Conservation (phyloP, 2,113 vertebrate species). For the Rissa tridactyla region DNA sequence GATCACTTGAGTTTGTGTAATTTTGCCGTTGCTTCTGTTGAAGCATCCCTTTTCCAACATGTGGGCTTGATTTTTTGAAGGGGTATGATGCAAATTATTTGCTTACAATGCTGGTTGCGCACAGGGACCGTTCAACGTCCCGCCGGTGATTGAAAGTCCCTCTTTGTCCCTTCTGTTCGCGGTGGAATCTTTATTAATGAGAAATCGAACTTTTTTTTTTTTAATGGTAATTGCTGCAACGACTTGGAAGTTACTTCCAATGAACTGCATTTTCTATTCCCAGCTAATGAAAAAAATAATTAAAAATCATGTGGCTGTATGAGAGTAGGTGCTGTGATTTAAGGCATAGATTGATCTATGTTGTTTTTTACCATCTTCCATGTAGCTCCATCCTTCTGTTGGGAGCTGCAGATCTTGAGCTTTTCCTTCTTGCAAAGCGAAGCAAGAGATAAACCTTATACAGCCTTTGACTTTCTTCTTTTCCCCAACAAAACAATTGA, state of each 20-base stretch:
- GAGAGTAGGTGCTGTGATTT: neutral
- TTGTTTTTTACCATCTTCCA: neutral
- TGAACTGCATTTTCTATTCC: neutral
- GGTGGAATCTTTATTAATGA: neutral
- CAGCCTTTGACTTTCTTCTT: neutral
- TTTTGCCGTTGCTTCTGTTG: neutral
- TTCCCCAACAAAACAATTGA: neutral
- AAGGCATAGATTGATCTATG: rapidly evolving
- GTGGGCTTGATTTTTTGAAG: neutral
- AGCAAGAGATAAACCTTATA: neutral
- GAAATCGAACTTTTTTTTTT: neutral
- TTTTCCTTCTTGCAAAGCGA: neutral
- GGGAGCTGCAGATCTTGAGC: neutral
- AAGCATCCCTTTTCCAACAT: neutral
- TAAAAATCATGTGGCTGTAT: neutral
- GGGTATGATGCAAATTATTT: neutral
- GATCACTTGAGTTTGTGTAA: neutral
- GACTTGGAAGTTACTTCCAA: neutral
- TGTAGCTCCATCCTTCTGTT: neutral
- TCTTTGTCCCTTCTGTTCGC: neutral
- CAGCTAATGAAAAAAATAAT: neutral
- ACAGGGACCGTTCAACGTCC: neutral
- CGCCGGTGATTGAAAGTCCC: rapidly evolving
- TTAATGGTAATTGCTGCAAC: neutral
- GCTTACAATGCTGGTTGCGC: neutral